Evolutionary conservation across 2,888 invertebrate species (phyloP).

Genomic region (Scaptomyza caliginosa): DNA sequence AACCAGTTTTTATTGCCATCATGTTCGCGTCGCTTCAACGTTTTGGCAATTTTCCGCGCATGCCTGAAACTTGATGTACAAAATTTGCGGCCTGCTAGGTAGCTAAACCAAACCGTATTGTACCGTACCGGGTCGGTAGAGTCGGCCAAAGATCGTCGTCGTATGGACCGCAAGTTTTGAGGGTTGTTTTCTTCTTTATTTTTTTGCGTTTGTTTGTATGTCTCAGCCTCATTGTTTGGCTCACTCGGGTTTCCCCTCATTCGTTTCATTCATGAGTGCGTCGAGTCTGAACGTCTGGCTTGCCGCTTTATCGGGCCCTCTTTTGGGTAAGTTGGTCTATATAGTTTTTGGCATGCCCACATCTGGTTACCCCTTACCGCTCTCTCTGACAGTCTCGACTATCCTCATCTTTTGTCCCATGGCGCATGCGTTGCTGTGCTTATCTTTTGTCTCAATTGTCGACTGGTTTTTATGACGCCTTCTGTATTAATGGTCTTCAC

Average conservation of each 20-base stretch:
- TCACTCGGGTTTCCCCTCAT: constrained; percentile 15
- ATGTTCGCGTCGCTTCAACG: constrained; percentile 8
- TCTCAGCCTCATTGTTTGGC: constrained; percentile 39
- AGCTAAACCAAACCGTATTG: constrained; percentile 8
- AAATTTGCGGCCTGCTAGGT: constrained; percentile 37
- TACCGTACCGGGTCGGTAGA: not conserved
- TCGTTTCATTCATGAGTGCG: constrained; percentile 55
- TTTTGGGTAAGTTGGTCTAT: constrained; percentile 51
- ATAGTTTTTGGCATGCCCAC: constrained; percentile 61
- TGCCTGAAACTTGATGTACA: constrained; percentile 20
- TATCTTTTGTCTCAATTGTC: constrained; percentile 65
- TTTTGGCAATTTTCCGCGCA: constrained; percentile 67
- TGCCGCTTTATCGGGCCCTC: constrained; percentile 21
- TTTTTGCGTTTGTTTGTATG: not conserved
- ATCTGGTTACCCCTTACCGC: constrained; percentile 49
- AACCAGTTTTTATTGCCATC: constrained; percentile 60
- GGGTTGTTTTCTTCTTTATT: constrained; percentile 42
- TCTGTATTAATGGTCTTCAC: constrained; percentile 37
- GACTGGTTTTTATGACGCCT: constrained; percentile 63
- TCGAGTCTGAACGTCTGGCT: constrained; percentile 6
- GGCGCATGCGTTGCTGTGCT: constrained; percentile 52
- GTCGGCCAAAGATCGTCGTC: constrained; percentile 33
- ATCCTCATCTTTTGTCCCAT: constrained; percentile 28
- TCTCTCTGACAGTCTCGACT: constrained; percentile 1
- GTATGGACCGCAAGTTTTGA: constrained; percentile 30